Conservation (phyloP, 2,888 invertebrate species). For the Rhingia rostrata region DNA sequence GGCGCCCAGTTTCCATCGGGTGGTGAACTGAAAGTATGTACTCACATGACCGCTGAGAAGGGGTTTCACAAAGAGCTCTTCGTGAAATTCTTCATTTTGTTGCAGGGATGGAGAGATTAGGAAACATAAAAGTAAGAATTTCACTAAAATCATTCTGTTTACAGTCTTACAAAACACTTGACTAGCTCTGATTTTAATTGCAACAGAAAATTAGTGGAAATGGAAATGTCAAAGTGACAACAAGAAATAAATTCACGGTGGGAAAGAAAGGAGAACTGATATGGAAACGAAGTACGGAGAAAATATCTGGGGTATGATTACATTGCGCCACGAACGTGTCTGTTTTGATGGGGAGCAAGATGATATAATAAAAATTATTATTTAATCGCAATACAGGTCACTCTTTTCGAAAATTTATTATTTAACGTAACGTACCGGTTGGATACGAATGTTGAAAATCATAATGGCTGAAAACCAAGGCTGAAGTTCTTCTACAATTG, state of each 20-base stretch:
- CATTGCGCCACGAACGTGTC: not conserved
- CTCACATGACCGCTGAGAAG: slow-evolving; percentile 92
- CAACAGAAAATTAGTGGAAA: slow-evolving; percentile 9
- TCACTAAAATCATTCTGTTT: slow-evolving; percentile 56
- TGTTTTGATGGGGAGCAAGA: too few relatives aligned
- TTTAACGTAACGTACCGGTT: too few relatives aligned
- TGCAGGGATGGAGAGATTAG: slow-evolving; percentile 64
- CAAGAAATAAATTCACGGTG: not conserved
- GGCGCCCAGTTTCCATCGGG: slow-evolving; percentile 87
- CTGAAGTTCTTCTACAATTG: too few relatives aligned
- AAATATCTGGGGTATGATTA: not conserved
- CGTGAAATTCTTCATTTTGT: slow-evolving; percentile 89
- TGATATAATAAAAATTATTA: too few relatives aligned
- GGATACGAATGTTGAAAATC: too few relatives aligned
- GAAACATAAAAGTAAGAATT: slow-evolving; percentile 39
- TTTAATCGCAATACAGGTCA: too few relatives aligned
- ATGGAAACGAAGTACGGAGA: not conserved
- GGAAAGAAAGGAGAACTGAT: not conserved
- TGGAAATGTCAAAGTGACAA: slow-evolving; percentile 34
- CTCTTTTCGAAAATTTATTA: too few relatives aligned
- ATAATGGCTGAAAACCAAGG: too few relatives aligned
- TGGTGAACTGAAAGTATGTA: slow-evolving; percentile 95
- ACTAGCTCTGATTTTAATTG: not conserved
- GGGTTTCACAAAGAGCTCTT: slow-evolving; percentile 94
- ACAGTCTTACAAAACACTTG: slow-evolving; percentile 6